phyloP scores from a whole-genome alignment of 1,140 invertebrate species.

The Drusus annulatus region DNA sequence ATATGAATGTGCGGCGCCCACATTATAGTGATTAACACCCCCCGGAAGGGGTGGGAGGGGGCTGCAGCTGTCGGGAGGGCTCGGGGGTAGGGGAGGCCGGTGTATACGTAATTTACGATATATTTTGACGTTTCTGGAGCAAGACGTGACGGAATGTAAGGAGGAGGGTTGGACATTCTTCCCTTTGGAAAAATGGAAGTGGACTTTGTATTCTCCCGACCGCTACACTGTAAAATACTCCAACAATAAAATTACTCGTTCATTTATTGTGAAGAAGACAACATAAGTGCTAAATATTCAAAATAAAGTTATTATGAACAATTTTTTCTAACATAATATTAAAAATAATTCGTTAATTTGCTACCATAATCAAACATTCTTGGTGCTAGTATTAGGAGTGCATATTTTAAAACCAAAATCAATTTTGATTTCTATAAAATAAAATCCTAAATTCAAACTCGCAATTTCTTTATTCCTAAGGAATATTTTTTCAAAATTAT shows the following conservation, averaged over 20 bases:
- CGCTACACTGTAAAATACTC: neutral
- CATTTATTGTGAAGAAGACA: neutral
- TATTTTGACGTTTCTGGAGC: slow-evolving; percentile 44
- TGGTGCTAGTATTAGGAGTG: neutral
- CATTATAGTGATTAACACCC: slow-evolving; percentile 13
- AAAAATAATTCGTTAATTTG: too few species aligned
- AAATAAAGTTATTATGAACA: too few species aligned
- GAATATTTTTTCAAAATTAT: too few species aligned
- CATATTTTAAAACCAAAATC: neutral
- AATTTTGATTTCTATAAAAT: neutral
- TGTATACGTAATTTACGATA: slow-evolving; percentile 41
- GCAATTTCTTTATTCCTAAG: too few species aligned
- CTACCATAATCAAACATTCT: neutral
- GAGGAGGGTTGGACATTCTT: neutral
- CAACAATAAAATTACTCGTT: neutral
- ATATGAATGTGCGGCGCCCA: slow-evolving; percentile 1
- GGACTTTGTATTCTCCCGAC: slow-evolving; percentile 49
- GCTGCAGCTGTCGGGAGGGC: slow-evolving; percentile 40
- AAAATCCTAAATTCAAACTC: too few species aligned
- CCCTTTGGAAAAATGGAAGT: slow-evolving; percentile 49
- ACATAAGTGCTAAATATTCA: neutral
- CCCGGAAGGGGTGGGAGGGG: neutral
- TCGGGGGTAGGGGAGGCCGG: neutral
- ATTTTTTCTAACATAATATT: too few species aligned
- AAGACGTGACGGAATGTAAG: slow-evolving; percentile 36